Conservation (phyloP, 64 coral and sea anemone genomes). For the Montipora capricornis region DNA sequence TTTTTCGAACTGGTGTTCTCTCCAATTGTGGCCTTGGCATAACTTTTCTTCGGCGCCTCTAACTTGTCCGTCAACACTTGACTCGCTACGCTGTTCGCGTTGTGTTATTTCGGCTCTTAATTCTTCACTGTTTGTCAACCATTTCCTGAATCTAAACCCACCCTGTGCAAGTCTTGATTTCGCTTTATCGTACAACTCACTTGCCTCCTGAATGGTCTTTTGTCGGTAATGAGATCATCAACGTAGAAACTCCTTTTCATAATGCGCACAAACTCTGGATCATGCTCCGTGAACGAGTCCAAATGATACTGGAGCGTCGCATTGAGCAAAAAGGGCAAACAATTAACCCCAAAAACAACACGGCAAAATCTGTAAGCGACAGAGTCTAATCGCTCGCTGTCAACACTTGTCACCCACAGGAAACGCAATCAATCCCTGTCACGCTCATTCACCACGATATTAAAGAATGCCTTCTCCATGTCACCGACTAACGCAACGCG, state of each 20-base stretch:
- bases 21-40: no score
- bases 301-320: not conserved
- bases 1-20: no score
- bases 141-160: constrained; percentile 25
- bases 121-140: no score
- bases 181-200: constrained; percentile 14
- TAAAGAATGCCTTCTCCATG: not conserved
- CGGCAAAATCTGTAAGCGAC: no score
- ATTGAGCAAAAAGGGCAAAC: constrained; percentile 11
- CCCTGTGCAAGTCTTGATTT: constrained; percentile 2
- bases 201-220: not conserved
- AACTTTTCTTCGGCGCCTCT: no score
- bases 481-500: not conserved
- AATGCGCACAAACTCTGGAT: not conserved
- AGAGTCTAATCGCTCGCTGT: not conserved
- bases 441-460: not conserved
- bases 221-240: constrained; percentile 20
- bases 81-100: no score
- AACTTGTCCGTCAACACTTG: no score
- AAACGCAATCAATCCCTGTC: constrained; percentile 17
- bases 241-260: constrained; percentile 12
- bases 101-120: no score
- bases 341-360: not conserved
- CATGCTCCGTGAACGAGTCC: not conserved
- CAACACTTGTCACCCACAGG: not conserved